Evolutionary conservation across 2,888 invertebrate genomes (phyloP), one percentile per base, ranked within the genome.

Genomic region (Conops quadrifasciatus): DNA sequence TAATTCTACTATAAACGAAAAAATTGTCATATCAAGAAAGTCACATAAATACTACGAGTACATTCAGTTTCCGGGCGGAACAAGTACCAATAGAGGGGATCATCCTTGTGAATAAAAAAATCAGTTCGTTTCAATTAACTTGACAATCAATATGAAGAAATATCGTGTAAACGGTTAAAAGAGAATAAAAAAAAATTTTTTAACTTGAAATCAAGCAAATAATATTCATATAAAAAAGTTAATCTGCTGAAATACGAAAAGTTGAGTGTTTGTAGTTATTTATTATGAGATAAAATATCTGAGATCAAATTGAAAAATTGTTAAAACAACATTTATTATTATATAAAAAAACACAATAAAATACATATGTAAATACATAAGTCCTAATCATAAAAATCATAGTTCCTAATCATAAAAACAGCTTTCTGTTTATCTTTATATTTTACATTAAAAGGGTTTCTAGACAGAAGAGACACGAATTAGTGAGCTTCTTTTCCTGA

Each of bases 41-140:
- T 13, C 13, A 66, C 21, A 30, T 66, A 56, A 56, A 66, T 66
- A 66, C 66, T 66, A 53, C n/a, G n/a, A n/a, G n/a, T n/a, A n/a
- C 66, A 58, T 77, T 81, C 83, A 82, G 80, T 82, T 83, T 82
- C 81, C 82, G 84, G 84, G 84, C 84, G 85, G 80, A 85, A 81
- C 84, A 84, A 84, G 84, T 83, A 84, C 84, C 83, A 84, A 84
- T 85, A 85, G 84, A 84, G 84, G 84, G 84, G 80, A 78, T 81
- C 80, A 80, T 84, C 84, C 84, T 80, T 79, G 76, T 75, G 73
- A 72, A 69, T 71, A 74, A 73, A 74, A 73, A 67, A 60, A 73
- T 72, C 70, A 68, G 58, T 74, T 68, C 67, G 53, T 36, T 66
- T 66, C 36, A 53, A 53, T 36, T 13, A 36, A 66, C 21, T 43